A percentile compares a stretch with the other conserved stretches of the same genome.
These are phyloP conservation scores for Poecilus cupreus DNA, from an alignment of 2,888 invertebrate species.

Conservation along the genomic window DNA sequence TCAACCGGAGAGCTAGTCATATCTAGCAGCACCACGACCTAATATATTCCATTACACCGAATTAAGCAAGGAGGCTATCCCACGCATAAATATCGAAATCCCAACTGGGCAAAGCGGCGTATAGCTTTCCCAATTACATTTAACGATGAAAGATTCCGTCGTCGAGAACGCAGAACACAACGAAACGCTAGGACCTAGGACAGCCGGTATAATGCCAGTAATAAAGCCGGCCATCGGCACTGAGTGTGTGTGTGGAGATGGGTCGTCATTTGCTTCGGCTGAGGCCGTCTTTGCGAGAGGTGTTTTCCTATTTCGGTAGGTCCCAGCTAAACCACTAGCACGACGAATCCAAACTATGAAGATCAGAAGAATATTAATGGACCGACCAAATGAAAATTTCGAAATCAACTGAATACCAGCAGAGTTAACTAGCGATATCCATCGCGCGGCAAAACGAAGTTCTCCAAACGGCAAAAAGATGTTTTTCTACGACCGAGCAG, in stretches of 20 bases:
- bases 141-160: conserved; percentile 55
- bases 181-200: not conserved
- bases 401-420: too few species aligned
- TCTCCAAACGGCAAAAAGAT: too few species aligned
- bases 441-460: too few species aligned
- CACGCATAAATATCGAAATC: conserved; percentile 30
- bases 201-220: conserved; percentile 43
- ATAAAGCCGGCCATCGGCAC: conserved; percentile 19
- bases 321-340: too few species aligned
- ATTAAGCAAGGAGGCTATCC: conserved; percentile 29
- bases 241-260: not conserved
- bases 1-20: not conserved
- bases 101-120: not conserved
- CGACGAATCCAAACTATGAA: too few species aligned
- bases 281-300: too few species aligned
- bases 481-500: too few species aligned
- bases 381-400: too few species aligned
- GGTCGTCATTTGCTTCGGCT: too few species aligned
- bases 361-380: too few species aligned
- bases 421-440: too few species aligned
- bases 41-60: conserved; percentile 36
- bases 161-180: not conserved
- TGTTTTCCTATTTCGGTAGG: too few species aligned
- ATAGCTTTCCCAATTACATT: conserved; percentile 36
- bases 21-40: conserved; percentile 20